Base-by-base conservation (phyloP, 2,888 invertebrate genomes). In the Drosophila pseudotakahashii region DNA sequence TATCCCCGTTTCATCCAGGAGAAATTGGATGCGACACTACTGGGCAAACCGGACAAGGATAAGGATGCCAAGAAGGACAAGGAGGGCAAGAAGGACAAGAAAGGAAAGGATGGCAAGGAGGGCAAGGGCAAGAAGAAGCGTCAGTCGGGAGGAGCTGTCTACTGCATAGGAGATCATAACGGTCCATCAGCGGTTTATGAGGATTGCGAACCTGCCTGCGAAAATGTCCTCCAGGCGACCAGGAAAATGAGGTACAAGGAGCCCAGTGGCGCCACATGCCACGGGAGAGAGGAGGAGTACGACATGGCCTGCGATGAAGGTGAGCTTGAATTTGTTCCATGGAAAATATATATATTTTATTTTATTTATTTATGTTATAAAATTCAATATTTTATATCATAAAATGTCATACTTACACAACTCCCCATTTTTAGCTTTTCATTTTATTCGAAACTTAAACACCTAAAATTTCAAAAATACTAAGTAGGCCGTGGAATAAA, bases 221-320 rank as follows among this genome's bases (percentile, higher is more conserved):
- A 9, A 0, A 41, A 62, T 0, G n/a, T 2, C 7, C 41, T 63
- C 11, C 39, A 48, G 16, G 39, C 48, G 2, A 30, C 34, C 16
- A 16, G 11, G 7, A 63, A 63, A 63, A 11, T 23, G 1, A 19
- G 32, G 2, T 11, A 2, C 14, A 23, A 7, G 16, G 50, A 26
- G 6, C 16, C 14, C 2, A 3, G 7, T 16, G n/a, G 7, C 7
- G 10, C 4, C 5, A 2, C 9, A 7, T 57, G 57, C 26, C 3
- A 26, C 6, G 3, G 2, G 1, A 30, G 58, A 6, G 39, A 55
- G 32, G 30, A 55, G 10, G 19, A 77, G 4, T 79, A 85, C 37
- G 69, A 71, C 4, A 58, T 16, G 7, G 76, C 82, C 26, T 88
- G 86, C 9, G 77, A 76, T 13, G 30, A 52, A 26, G 82, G 82